phyloP scores from a whole-genome alignment of 2,113 vertebrate species.

The western clawed frog (Xenopus tropicalis) region DNA sequence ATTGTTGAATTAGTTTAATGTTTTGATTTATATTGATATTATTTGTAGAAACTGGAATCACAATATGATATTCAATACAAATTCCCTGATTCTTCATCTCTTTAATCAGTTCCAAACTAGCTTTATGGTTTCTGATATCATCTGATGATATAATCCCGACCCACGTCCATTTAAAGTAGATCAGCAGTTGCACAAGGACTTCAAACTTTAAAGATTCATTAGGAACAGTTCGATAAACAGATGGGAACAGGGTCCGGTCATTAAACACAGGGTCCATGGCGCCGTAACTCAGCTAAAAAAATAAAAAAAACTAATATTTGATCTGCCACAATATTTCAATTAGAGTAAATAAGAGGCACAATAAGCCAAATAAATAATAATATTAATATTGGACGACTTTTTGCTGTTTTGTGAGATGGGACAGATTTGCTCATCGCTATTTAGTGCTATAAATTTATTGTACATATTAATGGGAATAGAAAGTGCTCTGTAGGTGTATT shows the following conservation, averaged over 20 bases:
- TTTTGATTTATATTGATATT: neutral
- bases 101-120: neutral
- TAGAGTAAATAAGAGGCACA: too few species aligned
- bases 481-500: too few species aligned
- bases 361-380: too few species aligned
- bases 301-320: too few species aligned
- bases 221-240: neutral
- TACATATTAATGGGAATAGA: too few species aligned
- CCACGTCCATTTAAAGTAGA: conserved; percentile 9
- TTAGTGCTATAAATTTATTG: too few species aligned
- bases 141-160: neutral
- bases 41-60: neutral
- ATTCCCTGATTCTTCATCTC: neutral
- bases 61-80: neutral
- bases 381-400: too few species aligned
- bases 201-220: conserved; percentile 5
- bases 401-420: too few species aligned
- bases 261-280: conserved; percentile 2
- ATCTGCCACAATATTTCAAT: too few species aligned
- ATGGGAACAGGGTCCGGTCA: neutral
- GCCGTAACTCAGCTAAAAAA: conserved; percentile 28
- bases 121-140: neutral
- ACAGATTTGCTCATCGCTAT: too few species aligned
- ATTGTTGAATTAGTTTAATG: neutral
- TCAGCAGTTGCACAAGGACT: conserved; percentile 8